Conservation (phyloP, 2,888 invertebrate species). For the Bibio marci region DNA sequence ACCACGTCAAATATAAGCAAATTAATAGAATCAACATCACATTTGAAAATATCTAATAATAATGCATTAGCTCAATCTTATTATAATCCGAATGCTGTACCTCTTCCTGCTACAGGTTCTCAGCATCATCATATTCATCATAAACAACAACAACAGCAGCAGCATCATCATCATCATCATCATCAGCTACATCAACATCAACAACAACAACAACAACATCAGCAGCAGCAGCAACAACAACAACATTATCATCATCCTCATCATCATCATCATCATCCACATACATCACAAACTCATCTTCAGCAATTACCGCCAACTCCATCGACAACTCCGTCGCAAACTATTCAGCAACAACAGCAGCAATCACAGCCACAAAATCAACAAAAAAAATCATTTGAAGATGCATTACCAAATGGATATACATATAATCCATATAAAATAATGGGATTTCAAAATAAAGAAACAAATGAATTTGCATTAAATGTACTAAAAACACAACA, state of each 20-base stretch:
- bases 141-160: no score
- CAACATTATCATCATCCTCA: conserved; percentile 15
- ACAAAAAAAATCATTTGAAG: conserved; percentile 3
- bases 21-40: conserved; percentile 2
- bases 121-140: no score
- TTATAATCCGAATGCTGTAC: background rate
- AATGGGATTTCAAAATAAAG: conserved; percentile 28
- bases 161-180: no score
- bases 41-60: conserved; percentile 1
- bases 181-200: no score
- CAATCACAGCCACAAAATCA: conserved; percentile 12
- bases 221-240: conserved; percentile 9
- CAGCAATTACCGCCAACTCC: conserved; percentile 21
- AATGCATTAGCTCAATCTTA: background rate
- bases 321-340: conserved; percentile 5
- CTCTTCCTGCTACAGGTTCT: no score
- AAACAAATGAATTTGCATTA: conserved; percentile 28
- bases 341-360: conserved; percentile 8
- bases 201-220: conserved; percentile 11
- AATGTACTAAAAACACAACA: conserved; percentile 24
- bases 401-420: conserved; percentile 20
- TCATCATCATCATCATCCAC: conserved; percentile 15
- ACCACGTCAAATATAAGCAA: background rate
- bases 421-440: conserved; percentile 28
- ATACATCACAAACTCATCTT: conserved; percentile 5